These are phyloP conservation scores for Philopedon plagiatum DNA, from an alignment of 2,888 invertebrate species.

Conservation along the genomic window DNA sequence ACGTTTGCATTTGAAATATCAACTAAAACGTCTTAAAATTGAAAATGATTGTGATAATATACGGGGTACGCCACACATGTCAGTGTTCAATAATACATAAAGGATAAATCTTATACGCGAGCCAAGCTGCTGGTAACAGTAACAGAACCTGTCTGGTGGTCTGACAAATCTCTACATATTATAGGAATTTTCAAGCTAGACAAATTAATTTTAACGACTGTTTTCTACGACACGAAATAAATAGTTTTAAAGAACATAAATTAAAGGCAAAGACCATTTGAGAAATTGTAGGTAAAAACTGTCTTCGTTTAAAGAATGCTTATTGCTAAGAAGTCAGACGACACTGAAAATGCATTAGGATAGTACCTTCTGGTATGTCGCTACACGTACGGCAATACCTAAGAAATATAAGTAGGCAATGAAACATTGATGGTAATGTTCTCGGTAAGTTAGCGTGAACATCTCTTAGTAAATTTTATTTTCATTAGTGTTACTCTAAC, in stretches of 20 bases:
- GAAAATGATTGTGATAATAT: too few relatives aligned
- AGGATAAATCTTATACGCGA: too few relatives aligned
- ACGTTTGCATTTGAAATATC: too few relatives aligned
- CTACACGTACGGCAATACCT: slow-evolving; percentile 12
- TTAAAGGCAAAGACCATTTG: slow-evolving; percentile 17
- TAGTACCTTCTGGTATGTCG: slow-evolving; percentile 50
- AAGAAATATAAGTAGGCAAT: slow-evolving; percentile 10
- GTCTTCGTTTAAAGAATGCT: slow-evolving; percentile 32
- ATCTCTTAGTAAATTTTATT: not conserved
- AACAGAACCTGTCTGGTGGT: not conserved
- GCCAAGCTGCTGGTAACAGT: too few relatives aligned
- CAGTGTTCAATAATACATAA: too few relatives aligned
- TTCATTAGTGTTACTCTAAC: not conserved
- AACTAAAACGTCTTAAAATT: too few relatives aligned
- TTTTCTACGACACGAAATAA: slow-evolving; percentile 18
- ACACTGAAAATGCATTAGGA: slow-evolving; percentile 64
- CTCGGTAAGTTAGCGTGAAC: not conserved
- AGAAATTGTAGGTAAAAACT: slow-evolving; percentile 17
- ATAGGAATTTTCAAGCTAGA: not conserved
- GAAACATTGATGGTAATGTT: not conserved
- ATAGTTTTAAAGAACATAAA: slow-evolving; percentile 16
- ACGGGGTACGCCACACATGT: too few relatives aligned
- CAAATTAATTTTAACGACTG: slow-evolving; percentile 28
- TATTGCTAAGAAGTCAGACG: slow-evolving; percentile 42
- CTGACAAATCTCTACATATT: not conserved